Base-by-base conservation (phyloP, 2,113 vertebrate species). In the Herpetotheres cachinnans region DNA sequence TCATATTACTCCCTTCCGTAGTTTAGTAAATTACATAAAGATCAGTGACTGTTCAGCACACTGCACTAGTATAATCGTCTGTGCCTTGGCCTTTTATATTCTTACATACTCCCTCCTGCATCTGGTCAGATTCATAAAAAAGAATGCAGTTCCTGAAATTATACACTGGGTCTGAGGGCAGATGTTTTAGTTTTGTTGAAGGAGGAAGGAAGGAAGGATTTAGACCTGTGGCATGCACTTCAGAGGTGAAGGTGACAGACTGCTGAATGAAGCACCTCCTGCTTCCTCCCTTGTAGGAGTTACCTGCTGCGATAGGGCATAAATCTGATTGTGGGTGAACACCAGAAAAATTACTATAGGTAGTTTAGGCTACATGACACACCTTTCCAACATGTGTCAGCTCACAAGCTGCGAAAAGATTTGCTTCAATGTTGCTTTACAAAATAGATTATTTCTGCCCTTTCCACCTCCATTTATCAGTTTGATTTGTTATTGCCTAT, bases 1-100 rank as follows among this genome's bases (percentile, higher is more conserved):
- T 90, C 77, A 46, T 86, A 92, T 86, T 93, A 86, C 81, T 97
- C 59, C 42, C 79, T 90, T 90, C 55, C 90, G n/a, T 76, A 84
- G 77, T 88, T 92, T 46, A 90, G 65, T 83, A 92, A 97, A 95
- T 96, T 91, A 88, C 36, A 83, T 86, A 70, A 78, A 91, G 67
- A 88, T 83, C 65, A 66, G 88, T 5, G 7, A 38, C 73, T 89
- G 59, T 54, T 85, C 84, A 88, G 66, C 55, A 79, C 56, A 32
- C 34, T 89, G 36, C 42, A 7, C 27, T 54, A 8, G 11, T 55
- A 11, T 78, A 86, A 90, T 90, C 7, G 25, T 76, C 22, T 34
- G 8, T 30, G 13, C 16, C 61, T 87, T 77, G 62, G 46, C 76
- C 63, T 89, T 83, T 72, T 38, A 42, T 18, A 4, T 76, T 73